Base-by-base conservation (phyloP, 2,888 invertebrate genomes). In the Troglohyphantes excavatus region DNA sequence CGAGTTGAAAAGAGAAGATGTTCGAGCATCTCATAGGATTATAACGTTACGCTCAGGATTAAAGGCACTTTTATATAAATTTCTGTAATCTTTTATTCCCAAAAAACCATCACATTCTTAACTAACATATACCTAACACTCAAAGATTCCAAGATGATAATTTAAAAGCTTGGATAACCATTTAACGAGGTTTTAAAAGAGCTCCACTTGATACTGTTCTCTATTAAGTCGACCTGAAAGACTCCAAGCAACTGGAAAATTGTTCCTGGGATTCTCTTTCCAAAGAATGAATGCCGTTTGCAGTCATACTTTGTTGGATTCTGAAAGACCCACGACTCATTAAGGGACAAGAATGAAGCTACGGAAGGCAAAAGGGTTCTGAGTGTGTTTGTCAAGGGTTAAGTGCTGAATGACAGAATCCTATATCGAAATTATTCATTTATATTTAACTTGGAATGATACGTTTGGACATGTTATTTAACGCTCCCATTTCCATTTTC, bases 271-370 rank as follows among this genome's bases (percentile, higher is more conserved):
- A 11, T 72, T 72, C 46, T 26, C 43, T 23, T 75, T 59, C n/a
- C 9, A 29, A 19, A 27, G 33, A 13, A 17, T 75, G 26, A 75
- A 19, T 59, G n/a, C 21, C 19, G 73, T 9, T 72, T 17, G 19
- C 19, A n/a, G 72, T 72, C 46, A 46, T 72, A 46, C 72, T 23
- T 27, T 61, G 59, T 21, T 75, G 59, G 27, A 29, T 59, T n/a
- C 33, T 29, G 6, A 29, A 13, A 59, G 17, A 11, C 6, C 33
- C 13, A 2, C 13, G 17, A 7, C 53, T 53, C 53, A 53, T 53
- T 53, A 53, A n/a, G 17, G n/a, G 5, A 5, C 17, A n/a, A 53
- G 53, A 33, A 33, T 33, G 33, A 33, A 53, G 13, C 53, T 53
- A 5, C 9, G n/a, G 53, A 53, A 1, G n/a, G n/a, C n/a, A 17